Evolutionary conservation across 1,140 invertebrate genomes (phyloP), one percentile per base, ranked within the genome.

Genomic region (Macrobrachium nipponense): DNA sequence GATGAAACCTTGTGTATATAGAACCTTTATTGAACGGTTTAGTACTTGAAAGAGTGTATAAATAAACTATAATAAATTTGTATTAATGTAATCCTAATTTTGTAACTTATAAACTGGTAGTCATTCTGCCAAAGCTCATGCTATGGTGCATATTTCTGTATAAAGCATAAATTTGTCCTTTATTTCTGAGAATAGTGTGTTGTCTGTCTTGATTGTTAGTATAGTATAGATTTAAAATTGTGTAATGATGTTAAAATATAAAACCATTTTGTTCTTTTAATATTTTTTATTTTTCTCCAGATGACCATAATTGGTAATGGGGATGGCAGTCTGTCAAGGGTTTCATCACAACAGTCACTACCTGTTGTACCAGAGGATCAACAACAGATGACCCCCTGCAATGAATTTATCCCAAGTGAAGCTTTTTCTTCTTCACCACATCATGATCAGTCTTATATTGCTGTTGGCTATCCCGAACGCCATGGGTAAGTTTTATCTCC

Each of bases 291-390:
- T 23, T 43, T 12, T 12, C 18, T 58, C 1, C 27, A 85, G 82
- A 85, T 85, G 82, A 85, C 82, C 10, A 64, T 85, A 18, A 7
- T 85, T 43, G 82, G 82, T 20, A 85, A 78, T 72, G 82, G 82
- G 6, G 82, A 85, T 36, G 76, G 82, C 14, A 70, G 61, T n/a
- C 44, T 85, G 82, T 85, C 82, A 43, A 73, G 82, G 14, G 68
- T 85, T 59, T 85, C 82, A 18, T 85, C 82, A 5, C 82, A 85
- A 75, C 75, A 66, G n/a, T 78, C 75, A 23, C 76, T 85, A 12
- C 82, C 75, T 18, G 44, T 66, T 20, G 82, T 85, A 20, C 82
- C 66, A 7, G 82, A 85, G 61, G 82, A 85, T 62, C 72, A 75
- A 51, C 82, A 60, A 6, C 75, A 77, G 14, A 60, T 44, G 23